Evolutionary conservation across 2,888 invertebrate species (phyloP), one percentile per base, ranked within the genome.

Genomic region (Sarcophaga rosellei): DNA sequence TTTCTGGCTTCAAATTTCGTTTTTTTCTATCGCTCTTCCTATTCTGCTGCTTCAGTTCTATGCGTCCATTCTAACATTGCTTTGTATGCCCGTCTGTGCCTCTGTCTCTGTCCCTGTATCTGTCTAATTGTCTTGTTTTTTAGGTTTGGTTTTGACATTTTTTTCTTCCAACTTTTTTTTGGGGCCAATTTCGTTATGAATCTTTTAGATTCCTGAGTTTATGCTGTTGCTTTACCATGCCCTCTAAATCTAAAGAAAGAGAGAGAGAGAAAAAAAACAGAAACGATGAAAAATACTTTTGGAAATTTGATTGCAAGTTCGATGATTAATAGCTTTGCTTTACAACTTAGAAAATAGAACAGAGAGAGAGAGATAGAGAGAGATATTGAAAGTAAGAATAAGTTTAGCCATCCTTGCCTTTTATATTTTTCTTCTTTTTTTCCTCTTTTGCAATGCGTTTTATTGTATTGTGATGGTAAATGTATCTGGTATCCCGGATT

Each of bases 301-400:
- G 35, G 84, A 84, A 86, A 84, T 86, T 84, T 84, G 81, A 86
- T 86, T 84, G 86, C 84, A 86, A 81, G 77, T 86, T 84, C 78
- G 84, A 84, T 86, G 86, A 86, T 86, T 86, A 84, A 86, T 86
- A 86, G 86, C 74, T 84, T 83, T 65, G 59, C 44, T 21, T 74
- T 75, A 68, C 63, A 35, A 23, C 59, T 20, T 20, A 17, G 61
- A 12, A 65, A 70, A 76, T 57, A 59, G 25, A 35, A 35, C 45
- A 17, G 8, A 57, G 21, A 66, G 23, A 66, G 6, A n/a, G 20
- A 35, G 8, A 35, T 23, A 63, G 53, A 69, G 44, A 11, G 61
- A 66, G 65, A 12, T 17, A 53, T 53, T 53, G 53, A 53, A 53
- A 53, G 5, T 53, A 53, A 53, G 4, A 53, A 53, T 53, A 53